These are phyloP conservation scores for Anolis sagrei DNA, from an alignment of 2,113 vertebrate species.

Conservation along the genomic window DNA sequence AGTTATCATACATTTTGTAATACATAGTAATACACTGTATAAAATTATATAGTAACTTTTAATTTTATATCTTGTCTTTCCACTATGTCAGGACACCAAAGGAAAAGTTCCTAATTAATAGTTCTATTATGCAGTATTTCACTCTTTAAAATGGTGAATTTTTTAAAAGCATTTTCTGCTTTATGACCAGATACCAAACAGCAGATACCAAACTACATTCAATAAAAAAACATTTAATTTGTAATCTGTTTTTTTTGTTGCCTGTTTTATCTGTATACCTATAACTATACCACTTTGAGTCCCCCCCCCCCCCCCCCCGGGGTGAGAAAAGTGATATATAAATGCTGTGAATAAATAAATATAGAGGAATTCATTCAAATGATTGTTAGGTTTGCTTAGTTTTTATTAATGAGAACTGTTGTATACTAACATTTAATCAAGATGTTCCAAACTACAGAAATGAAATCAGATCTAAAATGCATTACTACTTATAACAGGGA, in stretches of 20 bases:
- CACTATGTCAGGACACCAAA: neutral
- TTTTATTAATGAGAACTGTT: constrained; percentile 33
- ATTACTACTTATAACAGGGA: constrained; percentile 25
- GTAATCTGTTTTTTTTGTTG: constrained; percentile 33
- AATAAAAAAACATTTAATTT: constrained; percentile 46
- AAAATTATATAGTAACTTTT: neutral
- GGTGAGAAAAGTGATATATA: too few relatives aligned
- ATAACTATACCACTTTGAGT: too few relatives aligned
- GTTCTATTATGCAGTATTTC: constrained; percentile 27
- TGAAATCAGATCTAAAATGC: constrained; percentile 39
- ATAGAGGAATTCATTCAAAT: constrained; percentile 41
- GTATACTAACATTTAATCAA: constrained; percentile 37
- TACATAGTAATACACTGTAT: too few relatives aligned
- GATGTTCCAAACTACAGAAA: neutral
- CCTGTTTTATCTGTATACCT: constrained; percentile 31
- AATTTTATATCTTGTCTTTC: neutral
- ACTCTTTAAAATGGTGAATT: constrained; percentile 41
- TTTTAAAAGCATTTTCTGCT: constrained; percentile 15
- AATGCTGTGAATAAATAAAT: neutral
- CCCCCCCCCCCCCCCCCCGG: too few relatives aligned
- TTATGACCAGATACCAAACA: constrained; percentile 5
- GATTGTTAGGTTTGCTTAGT: neutral
- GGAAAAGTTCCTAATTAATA: constrained; percentile 33
- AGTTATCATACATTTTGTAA: too few relatives aligned
- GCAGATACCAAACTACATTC: constrained; percentile 44